phyloP scores from a whole-genome alignment of 2,888 invertebrate species.

The Antheraea assamensis region DNA sequence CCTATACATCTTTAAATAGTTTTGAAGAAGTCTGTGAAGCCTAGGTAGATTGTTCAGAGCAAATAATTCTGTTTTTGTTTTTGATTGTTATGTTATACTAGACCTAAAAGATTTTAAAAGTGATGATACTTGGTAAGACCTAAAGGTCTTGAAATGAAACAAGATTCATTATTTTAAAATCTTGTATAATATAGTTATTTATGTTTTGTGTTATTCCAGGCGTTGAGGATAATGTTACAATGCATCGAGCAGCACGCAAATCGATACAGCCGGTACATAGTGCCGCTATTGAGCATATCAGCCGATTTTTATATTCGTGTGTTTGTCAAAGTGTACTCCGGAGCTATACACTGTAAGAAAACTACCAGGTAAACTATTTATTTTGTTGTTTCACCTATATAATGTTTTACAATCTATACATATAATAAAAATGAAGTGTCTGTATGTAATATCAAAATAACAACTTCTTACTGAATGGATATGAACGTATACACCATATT shows the following conservation, averaged over 20 bases:
- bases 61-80: no score
- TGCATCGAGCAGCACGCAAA: conserved; percentile 96
- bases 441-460: no score
- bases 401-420: not conserved
- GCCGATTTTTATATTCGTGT: conserved; percentile 98
- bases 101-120: not conserved
- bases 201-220: conserved; percentile 72
- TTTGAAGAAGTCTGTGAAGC: no score
- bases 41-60: no score
- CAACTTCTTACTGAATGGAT: no score
- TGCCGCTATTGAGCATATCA: conserved; percentile 94
- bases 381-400: not conserved
- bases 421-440: no score
- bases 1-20: no score
- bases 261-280: conserved; percentile 95
- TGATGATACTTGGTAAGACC: not conserved
- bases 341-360: conserved; percentile 92
- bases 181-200: not conserved
- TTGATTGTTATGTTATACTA: no score
- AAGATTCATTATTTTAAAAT: no score
- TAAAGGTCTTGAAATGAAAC: no score
- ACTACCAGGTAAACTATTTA: conserved; percentile 85
- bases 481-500: no score
- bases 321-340: conserved; percentile 92
- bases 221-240: conserved; percentile 95